Conservation (phyloP, 2,888 invertebrate genomes). For the Eristalinus sepulchralis region DNA sequence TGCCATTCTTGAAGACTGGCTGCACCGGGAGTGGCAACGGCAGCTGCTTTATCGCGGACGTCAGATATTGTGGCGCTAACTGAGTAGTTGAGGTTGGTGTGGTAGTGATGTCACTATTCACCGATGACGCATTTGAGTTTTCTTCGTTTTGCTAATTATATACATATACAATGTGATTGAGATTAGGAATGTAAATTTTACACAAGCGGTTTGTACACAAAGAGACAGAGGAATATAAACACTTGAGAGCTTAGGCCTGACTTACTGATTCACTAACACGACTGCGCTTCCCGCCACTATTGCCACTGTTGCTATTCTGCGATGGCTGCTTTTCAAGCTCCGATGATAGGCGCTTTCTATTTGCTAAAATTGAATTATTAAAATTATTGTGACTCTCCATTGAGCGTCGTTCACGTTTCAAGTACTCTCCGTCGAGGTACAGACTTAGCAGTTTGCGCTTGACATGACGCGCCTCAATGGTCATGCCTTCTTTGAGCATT, state of each 20-base stretch:
- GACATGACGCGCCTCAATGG: constrained; percentile 93
- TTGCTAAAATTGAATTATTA: constrained; percentile 78
- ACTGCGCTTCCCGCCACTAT: constrained; percentile 66
- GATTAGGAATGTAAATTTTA: not conserved
- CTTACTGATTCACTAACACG: constrained; percentile 80
- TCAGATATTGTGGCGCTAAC: constrained; percentile 58
- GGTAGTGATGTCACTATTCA: constrained; percentile 73
- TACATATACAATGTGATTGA: too few species aligned
- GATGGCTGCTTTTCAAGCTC: constrained; percentile 76
- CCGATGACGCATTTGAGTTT: constrained; percentile 79
- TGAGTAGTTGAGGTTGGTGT: constrained; percentile 76
- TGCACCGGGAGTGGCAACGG: constrained; percentile 29
- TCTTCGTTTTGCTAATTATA: constrained; percentile 75
- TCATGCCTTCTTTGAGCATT: constrained; percentile 88
- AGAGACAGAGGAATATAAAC: not conserved
- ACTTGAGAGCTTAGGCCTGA: constrained; percentile 14
- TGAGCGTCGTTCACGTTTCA: constrained; percentile 87
- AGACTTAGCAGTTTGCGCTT: constrained; percentile 89
- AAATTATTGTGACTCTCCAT: constrained; percentile 81
- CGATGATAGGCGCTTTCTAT: constrained; percentile 79
- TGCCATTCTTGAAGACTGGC: constrained; percentile 62
- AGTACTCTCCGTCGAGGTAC: constrained; percentile 86
- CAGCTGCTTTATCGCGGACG: constrained; percentile 1
- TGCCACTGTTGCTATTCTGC: constrained; percentile 69
- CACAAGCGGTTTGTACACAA: not conserved